These are phyloP conservation scores for Caradrina kadenii DNA, from an alignment of 2,888 invertebrate genomes.

Conservation along the genomic window DNA sequence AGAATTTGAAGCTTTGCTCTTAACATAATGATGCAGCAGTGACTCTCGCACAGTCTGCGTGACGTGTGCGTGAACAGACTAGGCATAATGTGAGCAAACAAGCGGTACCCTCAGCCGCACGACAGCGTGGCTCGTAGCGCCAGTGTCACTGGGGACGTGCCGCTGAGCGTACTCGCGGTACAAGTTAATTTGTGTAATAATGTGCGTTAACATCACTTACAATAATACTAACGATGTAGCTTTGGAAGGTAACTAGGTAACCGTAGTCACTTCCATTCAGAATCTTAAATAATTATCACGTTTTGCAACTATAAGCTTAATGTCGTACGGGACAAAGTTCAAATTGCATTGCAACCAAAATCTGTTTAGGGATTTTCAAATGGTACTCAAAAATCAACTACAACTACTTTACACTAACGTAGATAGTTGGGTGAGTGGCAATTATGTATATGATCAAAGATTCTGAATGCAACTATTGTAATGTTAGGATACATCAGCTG, in stretches of 20 bases:
- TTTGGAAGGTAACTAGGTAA: slow-evolving; percentile 27
- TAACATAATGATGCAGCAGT: no score
- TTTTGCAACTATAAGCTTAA: not conserved
- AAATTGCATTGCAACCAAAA: not conserved
- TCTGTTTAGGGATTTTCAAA: not conserved
- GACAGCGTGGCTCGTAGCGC: no score
- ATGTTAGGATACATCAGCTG: not conserved
- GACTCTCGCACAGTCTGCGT: no score
- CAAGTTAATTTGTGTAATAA: no score
- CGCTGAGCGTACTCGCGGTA: not conserved
- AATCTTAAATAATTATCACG: slow-evolving; percentile 14
- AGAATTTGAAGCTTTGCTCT: no score
- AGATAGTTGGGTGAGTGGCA: slow-evolving; percentile 9
- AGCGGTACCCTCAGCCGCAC: no score
- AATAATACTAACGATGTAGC: not conserved
- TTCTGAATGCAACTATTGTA: slow-evolving; percentile 24
- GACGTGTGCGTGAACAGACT: not conserved
- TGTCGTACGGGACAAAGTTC: not conserved
- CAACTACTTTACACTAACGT: not conserved
- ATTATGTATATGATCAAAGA: slow-evolving; percentile 5
- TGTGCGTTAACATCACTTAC: slow-evolving; percentile 22
- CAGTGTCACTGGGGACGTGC: not conserved
- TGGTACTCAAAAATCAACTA: slow-evolving; percentile 11
- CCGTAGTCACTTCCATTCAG: slow-evolving; percentile 4
- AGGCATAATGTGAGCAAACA: no score